Base-by-base conservation (phyloP, 2,888 invertebrate species). In the Parochlus steinenii region DNA sequence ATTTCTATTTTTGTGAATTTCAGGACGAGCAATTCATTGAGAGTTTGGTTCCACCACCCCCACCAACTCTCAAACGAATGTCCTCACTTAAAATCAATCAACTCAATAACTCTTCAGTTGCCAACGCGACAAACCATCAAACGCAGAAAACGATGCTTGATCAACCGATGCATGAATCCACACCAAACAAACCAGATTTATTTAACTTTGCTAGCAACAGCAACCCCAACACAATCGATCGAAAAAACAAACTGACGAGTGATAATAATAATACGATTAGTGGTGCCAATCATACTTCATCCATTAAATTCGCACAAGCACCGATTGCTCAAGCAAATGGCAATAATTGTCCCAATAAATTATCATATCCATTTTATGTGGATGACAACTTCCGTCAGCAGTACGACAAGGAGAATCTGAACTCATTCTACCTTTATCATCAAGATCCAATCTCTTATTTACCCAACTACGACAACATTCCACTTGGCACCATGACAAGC, bases 401-500 rank as follows among this genome's bases (percentile, higher is more conserved):
- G 26, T 7, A 14, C 7, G 31, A 31, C 16, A 31, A 31, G 38
- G 42, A 41, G 34, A 39, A 39, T n/a, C 41, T 42, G 16, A 39
- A 44, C 14, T 43, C 46, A 11, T 39, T 44, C 17, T 44, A 41
- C 20, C 41, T 44, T 30, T 45, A 43, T 39, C 45, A 43, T 35
- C 43, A 45, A 28, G 44, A 45, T 30, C 41, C 42, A 26, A 41
- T 42, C 10, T 37, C 43, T 20, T 44, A 42, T 33, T 39, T 40
- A 15, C 42, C 43, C 22, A 45, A 43, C 39, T 43, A 42, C 39
- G 42, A 45, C 37, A 30, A 37, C 26, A 30, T 31, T 12, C 31
- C 30, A 23, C 19, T 3, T 25, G 20, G 22, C 23, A 37, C 11
- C 18, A 15, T 5, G 53, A 53, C 44, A 58, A 56, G 30, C 53